Conservation (phyloP, 2,797 vertebrate species). For the Arrhamphus sclerolepis region DNA sequence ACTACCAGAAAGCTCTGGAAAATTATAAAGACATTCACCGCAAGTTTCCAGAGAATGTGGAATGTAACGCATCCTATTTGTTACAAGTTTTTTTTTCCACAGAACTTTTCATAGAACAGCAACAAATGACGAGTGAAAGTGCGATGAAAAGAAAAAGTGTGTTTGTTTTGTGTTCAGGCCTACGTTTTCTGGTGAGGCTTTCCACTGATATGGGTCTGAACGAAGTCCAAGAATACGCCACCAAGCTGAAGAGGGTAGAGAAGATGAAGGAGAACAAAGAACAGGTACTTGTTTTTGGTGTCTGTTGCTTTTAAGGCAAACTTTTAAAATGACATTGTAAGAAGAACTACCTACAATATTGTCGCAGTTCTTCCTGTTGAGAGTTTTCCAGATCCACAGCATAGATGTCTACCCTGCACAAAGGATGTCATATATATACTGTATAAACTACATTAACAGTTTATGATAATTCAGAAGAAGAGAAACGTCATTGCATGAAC, state of each 20-base stretch:
- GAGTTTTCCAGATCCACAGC: too few species aligned
- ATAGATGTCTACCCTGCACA: too few species aligned
- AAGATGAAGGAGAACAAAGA: conserved; percentile 95
- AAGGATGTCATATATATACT: too few species aligned
- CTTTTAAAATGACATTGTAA: too few species aligned
- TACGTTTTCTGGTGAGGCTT: conserved; percentile 92
- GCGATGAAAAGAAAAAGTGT: background rate
- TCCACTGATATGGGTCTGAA: conserved; percentile 94
- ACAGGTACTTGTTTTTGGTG: conserved; percentile 80
- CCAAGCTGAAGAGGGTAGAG: conserved; percentile 94
- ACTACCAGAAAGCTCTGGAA: conserved; percentile 95
- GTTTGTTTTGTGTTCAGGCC: conserved; percentile 77
- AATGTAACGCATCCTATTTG: conserved; percentile 84
- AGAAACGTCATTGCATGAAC: too few species aligned
- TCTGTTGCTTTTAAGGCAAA: background rate
- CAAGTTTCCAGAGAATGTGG: conserved; percentile 94
- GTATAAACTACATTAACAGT: too few species aligned
- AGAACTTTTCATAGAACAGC: background rate
- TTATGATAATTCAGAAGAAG: too few species aligned
- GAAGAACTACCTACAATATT: background rate
- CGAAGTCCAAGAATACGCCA: conserved; percentile 93
- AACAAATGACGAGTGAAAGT: background rate
- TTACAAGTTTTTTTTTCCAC: background rate
- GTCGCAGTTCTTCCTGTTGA: background rate
- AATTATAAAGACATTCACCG: conserved; percentile 94